phyloP scores from a whole-genome alignment of 2,888 invertebrate species.

The Drosophila atroscutellata region DNA sequence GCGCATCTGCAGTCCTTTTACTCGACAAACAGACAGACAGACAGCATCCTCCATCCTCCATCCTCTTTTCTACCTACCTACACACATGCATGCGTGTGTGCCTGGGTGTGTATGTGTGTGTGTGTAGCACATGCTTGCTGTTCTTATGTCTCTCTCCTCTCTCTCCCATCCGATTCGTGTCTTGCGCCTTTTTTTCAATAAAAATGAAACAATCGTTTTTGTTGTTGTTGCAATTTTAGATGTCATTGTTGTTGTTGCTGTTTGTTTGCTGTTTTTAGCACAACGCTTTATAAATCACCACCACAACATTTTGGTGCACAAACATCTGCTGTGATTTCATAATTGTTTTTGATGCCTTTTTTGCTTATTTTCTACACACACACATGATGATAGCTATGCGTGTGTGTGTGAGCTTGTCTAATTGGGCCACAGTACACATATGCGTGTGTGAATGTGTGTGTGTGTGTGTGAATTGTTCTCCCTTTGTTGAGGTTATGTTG shows the following conservation, averaged over 20 bases:
- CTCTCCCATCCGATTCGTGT: constrained; percentile 28
- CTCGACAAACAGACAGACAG: constrained; percentile 9
- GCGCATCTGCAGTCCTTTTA: constrained; percentile 80
- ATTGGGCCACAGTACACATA: constrained; percentile 47
- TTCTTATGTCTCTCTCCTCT: constrained; percentile 22
- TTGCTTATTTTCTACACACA: constrained; percentile 29
- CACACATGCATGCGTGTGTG: constrained; percentile 5
- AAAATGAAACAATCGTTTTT: constrained; percentile 24
- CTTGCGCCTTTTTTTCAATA: constrained; percentile 49
- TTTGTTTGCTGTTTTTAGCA: constrained; percentile 46
- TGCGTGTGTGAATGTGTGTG: constrained; percentile 3
- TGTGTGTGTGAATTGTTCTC: constrained; percentile 2
- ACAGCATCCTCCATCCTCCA: constrained; percentile 68
- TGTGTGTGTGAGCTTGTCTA: constrained; percentile 57
- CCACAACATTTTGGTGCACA: constrained; percentile 67
- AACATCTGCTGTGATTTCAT: constrained; percentile 81
- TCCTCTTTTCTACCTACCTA: constrained; percentile 21
- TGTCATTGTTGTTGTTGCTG: constrained; percentile 51
- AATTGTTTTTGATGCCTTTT: constrained; percentile 69
- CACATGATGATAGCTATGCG: constrained; percentile 39
- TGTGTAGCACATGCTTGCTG: constrained; percentile 55
- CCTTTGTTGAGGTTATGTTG: constrained; percentile 23
- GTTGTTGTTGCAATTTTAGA: constrained; percentile 46
- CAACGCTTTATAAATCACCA: constrained; percentile 79
- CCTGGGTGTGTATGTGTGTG: constrained; percentile 6